phyloP scores from a whole-genome alignment of 2,888 invertebrate genomes.

The Cataglyphis livida region DNA sequence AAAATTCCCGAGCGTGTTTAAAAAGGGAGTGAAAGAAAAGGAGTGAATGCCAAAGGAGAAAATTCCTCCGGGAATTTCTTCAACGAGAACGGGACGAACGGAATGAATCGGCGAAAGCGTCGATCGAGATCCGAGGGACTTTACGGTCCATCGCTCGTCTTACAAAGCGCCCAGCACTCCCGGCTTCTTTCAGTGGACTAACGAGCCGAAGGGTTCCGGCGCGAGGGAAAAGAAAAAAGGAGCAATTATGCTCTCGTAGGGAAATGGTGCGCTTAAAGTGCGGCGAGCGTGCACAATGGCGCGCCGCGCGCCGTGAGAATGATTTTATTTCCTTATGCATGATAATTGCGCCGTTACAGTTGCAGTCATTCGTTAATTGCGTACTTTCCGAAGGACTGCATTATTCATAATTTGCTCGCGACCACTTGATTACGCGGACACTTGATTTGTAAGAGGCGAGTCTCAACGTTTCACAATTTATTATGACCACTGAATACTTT shows the following conservation, averaged over 20 bases:
- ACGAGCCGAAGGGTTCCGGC: constrained; percentile 73
- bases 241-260: constrained; percentile 73
- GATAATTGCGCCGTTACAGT: constrained; percentile 57
- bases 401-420: constrained; percentile 51
- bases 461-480: constrained; percentile 13
- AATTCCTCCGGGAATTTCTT: constrained; percentile 67
- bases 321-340: constrained; percentile 71
- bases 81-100: constrained; percentile 54
- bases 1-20: constrained; percentile 31
- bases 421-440: constrained; percentile 43
- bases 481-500: constrained; percentile 2
- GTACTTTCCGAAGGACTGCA: constrained; percentile 49
- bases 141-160: constrained; percentile 76
- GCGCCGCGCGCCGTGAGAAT: constrained; percentile 61
- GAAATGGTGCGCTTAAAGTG: constrained; percentile 74
- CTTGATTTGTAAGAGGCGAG: constrained; percentile 27
- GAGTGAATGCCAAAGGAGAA: constrained; percentile 36
- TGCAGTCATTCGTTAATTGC: constrained; percentile 50
- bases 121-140: constrained; percentile 74
- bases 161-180: constrained; percentile 73
- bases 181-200: constrained; percentile 75
- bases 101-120: constrained; percentile 69
- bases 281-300: constrained; percentile 50
- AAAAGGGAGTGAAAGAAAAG: constrained; percentile 40
- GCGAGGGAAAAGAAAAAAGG: constrained; percentile 62